A percentile compares a stretch with the other conserved stretches of the same genome.
phyloP scores from a whole-genome alignment of 2,888 invertebrate species.

The Aphodius granarius region DNA sequence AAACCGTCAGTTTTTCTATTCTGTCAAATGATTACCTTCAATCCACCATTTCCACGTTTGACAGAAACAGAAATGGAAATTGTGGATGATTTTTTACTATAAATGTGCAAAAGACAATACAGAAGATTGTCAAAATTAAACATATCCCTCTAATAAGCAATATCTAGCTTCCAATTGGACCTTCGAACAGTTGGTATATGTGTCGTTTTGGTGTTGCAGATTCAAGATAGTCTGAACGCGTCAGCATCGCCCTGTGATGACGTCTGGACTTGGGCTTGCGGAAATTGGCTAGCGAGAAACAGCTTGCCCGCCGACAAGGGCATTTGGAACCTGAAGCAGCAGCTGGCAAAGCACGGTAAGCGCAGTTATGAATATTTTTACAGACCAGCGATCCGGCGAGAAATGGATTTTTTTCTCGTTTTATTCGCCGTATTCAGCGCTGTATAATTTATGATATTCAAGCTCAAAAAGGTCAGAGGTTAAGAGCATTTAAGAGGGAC shows the following conservation, averaged over 20 bases:
- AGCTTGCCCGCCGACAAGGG: slow-evolving; percentile 53
- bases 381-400: neutral
- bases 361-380: neutral
- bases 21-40: too few relatives aligned
- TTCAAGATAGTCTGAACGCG: slow-evolving; percentile 53
- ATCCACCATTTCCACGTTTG: too few relatives aligned
- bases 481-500: neutral
- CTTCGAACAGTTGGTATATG: too few relatives aligned
- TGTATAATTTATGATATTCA: neutral
- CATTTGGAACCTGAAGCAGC: slow-evolving; percentile 53
- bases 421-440: neutral
- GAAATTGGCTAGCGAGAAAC: slow-evolving; percentile 55
- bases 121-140: too few relatives aligned
- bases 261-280: slow-evolving; percentile 57
- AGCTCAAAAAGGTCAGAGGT: neutral
- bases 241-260: slow-evolving; percentile 56
- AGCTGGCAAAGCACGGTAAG: slow-evolving; percentile 51
- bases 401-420: neutral
- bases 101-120: too few relatives aligned
- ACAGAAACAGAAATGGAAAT: too few relatives aligned
- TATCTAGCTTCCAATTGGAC: too few relatives aligned
- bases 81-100: too few relatives aligned
- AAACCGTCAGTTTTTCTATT: too few relatives aligned
- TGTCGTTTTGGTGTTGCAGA: slow-evolving; percentile 44
- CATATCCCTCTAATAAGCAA: too few relatives aligned